Conservation (phyloP, 53 echinoderm and acorn worm genomes). For the Luidia sarsii region DNA sequence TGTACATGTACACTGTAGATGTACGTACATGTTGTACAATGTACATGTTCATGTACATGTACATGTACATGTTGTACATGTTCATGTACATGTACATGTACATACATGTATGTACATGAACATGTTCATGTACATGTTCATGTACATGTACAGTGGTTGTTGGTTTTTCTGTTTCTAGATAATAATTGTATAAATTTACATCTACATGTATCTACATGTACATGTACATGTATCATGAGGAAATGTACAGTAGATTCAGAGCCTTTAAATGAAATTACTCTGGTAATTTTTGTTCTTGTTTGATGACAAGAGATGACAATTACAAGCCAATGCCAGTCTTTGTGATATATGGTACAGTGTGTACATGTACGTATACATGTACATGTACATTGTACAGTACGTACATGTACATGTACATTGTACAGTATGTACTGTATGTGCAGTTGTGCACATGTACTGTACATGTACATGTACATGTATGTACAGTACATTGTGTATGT, state of each 20-base stretch:
- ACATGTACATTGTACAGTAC: not conserved
- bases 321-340: too few relatives aligned
- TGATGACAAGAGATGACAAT: too few relatives aligned
- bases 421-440: not conserved
- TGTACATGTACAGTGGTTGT: not conserved
- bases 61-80: not conserved
- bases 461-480: not conserved
- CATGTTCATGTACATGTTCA: not conserved
- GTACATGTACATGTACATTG: constrained; percentile 7
- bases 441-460: not conserved
- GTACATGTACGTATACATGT: too few relatives aligned
- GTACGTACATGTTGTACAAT: too few relatives aligned
- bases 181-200: too few relatives aligned
- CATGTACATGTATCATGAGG: not conserved
- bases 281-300: too few relatives aligned
- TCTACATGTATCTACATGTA: not conserved
- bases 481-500: not conserved
- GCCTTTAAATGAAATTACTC: too few relatives aligned
- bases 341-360: too few relatives aligned
- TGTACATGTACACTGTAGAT: too few relatives aligned
- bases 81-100: not conserved
- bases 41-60: too few relatives aligned
- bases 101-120: not conserved
- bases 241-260: too few relatives aligned
- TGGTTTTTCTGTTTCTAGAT: too few relatives aligned